A percentile compares a stretch with the other conserved stretches of the same genome.
phyloP scores from a whole-genome alignment of 2,797 vertebrate genomes.

The Neosilurus hyrtlii region DNA sequence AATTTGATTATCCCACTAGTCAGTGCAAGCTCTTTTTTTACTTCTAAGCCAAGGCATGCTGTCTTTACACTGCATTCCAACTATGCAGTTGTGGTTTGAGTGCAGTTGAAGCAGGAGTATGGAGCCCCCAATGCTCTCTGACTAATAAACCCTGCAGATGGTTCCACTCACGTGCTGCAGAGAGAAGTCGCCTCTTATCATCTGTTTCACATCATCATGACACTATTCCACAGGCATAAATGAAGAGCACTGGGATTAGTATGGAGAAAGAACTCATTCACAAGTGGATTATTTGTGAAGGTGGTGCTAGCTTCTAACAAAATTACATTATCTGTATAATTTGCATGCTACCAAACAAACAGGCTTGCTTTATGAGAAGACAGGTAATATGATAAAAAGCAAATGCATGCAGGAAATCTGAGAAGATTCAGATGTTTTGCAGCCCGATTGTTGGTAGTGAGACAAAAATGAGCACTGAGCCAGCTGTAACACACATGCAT shows the following conservation, averaged over 20 bases:
- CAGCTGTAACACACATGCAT: slow-evolving; percentile 19
- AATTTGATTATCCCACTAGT: slow-evolving; percentile 38
- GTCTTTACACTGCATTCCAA: slow-evolving; percentile 64
- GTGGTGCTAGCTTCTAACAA: not conserved
- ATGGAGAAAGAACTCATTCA: slow-evolving; percentile 4
- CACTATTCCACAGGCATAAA: slow-evolving; percentile 37
- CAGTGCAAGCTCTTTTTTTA: slow-evolving; percentile 39
- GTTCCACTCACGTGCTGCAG: slow-evolving; percentile 51
- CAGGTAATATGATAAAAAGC: not conserved
- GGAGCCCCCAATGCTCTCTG: slow-evolving; percentile 22
- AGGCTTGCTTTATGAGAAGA: slow-evolving; percentile 5
- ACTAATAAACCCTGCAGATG: slow-evolving; percentile 34
- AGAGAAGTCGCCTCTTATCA: slow-evolving; percentile 25
- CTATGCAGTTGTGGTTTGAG: slow-evolving; percentile 62
- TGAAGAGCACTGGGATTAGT: slow-evolving; percentile 13
- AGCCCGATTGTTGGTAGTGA: slow-evolving; percentile 12
- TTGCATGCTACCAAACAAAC: not conserved
- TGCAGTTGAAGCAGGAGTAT: slow-evolving; percentile 52
- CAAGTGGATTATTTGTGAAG: slow-evolving; percentile 16
- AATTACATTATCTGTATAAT: not conserved
- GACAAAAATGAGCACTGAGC: slow-evolving; percentile 1
- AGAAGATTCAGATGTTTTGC: not conserved
- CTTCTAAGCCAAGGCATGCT: slow-evolving; percentile 49
- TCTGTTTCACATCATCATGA: slow-evolving; percentile 44
- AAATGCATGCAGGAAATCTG: not conserved